phyloP scores from a whole-genome alignment of 2,888 invertebrate species.

The Diachrysia chrysitis region DNA sequence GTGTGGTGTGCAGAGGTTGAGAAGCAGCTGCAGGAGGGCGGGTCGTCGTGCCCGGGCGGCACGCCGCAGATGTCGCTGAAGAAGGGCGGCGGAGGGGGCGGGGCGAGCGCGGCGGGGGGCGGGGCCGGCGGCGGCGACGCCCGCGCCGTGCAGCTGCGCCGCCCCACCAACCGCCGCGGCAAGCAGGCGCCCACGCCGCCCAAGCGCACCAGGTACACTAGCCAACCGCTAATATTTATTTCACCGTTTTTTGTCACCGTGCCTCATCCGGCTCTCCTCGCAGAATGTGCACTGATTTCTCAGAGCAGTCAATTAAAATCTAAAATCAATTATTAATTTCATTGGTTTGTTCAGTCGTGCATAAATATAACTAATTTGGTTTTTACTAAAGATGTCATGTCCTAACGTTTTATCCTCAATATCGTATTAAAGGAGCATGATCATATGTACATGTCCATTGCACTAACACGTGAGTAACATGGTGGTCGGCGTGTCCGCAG shows the following conservation, averaged over 20 bases:
- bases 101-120: slow-evolving; percentile 65
- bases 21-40: slow-evolving; percentile 94
- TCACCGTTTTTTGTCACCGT: too few species aligned
- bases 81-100: slow-evolving; percentile 84
- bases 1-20: slow-evolving; percentile 93
- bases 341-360: too few species aligned
- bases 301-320: too few species aligned
- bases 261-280: too few species aligned
- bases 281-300: too few species aligned
- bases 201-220: slow-evolving; percentile 95
- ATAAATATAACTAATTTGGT: too few species aligned
- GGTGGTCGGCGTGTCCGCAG: slow-evolving; percentile 76
- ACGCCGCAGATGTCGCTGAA: slow-evolving; percentile 89
- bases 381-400: too few species aligned
- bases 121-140: slow-evolving; percentile 88
- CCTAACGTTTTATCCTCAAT: too few species aligned
- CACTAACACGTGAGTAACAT: neutral
- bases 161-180: slow-evolving; percentile 96
- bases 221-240: neutral
- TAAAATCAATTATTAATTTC: too few species aligned
- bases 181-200: slow-evolving; percentile 98
- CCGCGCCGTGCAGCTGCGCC: slow-evolving; percentile 94
- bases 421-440: too few species aligned
- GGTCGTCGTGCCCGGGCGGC: slow-evolving; percentile 83
- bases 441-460: neutral